A percentile compares a stretch with the other conserved stretches of the same genome.
Conservation (phyloP, 2,797 vertebrate genomes). For the Chaenodraco wilsoni region DNA sequence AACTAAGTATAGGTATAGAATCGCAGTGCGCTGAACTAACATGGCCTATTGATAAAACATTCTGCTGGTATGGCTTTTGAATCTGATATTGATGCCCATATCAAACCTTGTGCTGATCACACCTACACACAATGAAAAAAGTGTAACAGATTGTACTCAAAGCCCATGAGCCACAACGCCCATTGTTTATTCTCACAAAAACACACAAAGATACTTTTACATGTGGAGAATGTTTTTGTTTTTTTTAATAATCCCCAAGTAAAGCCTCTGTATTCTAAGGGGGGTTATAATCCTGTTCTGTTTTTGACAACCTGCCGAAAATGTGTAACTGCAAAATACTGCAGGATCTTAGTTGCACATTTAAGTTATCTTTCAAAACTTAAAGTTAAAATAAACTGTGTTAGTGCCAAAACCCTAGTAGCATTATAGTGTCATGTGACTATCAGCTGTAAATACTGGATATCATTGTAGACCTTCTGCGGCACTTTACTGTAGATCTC, state of each 20-base stretch:
- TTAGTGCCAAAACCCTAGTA: background rate
- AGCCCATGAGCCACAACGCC: background rate
- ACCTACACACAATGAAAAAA: background rate
- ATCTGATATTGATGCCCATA: constrained; percentile 6
- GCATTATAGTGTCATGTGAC: background rate
- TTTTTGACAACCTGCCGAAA: constrained; percentile 7
- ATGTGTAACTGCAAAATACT: background rate
- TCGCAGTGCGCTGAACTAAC: background rate
- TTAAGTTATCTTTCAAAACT: background rate
- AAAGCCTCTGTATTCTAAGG: background rate
- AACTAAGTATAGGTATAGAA: background rate
- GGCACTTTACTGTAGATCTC: background rate
- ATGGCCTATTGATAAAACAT: background rate
- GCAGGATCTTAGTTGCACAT: background rate
- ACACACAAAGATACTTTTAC: background rate
- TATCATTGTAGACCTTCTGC: background rate
- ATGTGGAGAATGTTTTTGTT: background rate
- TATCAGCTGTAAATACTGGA: too few relatives aligned
- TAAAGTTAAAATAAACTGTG: background rate
- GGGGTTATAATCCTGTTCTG: constrained; percentile 16
- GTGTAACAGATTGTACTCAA: constrained; percentile 1
- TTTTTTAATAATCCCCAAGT: background rate
- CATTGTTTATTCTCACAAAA: background rate
- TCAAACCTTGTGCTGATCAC: background rate
- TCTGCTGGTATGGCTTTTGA: background rate